These are phyloP conservation scores for Aix galericulata DNA, from an alignment of 2,113 vertebrate genomes.

Conservation along the genomic window DNA sequence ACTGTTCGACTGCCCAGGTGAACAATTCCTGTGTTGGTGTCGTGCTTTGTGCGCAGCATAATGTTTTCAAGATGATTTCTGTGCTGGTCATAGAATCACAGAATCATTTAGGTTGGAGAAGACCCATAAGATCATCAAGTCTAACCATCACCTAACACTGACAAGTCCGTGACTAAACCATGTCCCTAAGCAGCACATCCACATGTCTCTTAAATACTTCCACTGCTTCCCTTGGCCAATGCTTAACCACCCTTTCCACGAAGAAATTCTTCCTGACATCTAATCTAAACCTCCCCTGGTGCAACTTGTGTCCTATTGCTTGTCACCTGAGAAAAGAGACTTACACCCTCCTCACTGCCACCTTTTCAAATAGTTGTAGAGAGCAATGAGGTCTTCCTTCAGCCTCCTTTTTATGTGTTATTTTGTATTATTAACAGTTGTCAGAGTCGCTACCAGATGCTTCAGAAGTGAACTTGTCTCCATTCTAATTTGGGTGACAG, in stretches of 20 bases:
- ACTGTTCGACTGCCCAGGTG: slow-evolving; percentile 97
- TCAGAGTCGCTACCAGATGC: neutral
- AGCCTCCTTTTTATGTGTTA: accelerated
- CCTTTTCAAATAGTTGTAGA: neutral
- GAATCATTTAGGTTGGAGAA: too few species aligned
- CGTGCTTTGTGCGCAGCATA: accelerated
- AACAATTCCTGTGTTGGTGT: accelerated
- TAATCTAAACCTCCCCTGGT: neutral
- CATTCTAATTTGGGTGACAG: neutral
- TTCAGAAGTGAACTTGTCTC: neutral
- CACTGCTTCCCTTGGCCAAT: neutral
- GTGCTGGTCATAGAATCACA: neutral
- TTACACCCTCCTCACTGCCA: neutral
- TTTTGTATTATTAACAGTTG: neutral
- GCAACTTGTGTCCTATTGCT: neutral
- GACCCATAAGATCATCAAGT: too few species aligned
- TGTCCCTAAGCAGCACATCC: neutral
- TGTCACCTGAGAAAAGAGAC: too few species aligned
- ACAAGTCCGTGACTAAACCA: neutral
- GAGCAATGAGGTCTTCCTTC: neutral
- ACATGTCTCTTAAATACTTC: too few species aligned
- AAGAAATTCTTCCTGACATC: neutral
- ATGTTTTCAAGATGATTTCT: accelerated
- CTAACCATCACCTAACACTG: neutral
- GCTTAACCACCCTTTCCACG: neutral